Evolutionary conservation across 1,140 invertebrate genomes (phyloP).

Genomic region (Phthorimaea operculella): DNA sequence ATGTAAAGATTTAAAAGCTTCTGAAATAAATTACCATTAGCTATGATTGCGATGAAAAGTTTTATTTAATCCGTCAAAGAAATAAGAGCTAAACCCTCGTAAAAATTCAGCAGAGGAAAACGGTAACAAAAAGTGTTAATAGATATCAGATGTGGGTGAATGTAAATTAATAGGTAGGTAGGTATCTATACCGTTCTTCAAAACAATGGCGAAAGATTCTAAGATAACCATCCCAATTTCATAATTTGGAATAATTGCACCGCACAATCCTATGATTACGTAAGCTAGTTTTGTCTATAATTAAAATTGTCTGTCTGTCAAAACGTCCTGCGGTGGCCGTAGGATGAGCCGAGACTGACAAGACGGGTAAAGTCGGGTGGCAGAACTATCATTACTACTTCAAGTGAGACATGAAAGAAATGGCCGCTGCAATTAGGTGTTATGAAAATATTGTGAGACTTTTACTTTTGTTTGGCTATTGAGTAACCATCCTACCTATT

Average conservation of each 20-base stretch:
- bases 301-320: constrained; percentile 53
- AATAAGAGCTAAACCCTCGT: no score
- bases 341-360: constrained; percentile 32
- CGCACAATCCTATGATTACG: constrained; percentile 15
- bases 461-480: constrained; percentile 16
- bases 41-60: no score
- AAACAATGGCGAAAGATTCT: no score
- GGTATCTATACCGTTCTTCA: no score
- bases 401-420: constrained; percentile 7
- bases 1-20: no score
- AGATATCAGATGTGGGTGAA: no score
- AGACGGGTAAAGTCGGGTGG: constrained; percentile 19
- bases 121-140: no score
- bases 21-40: no score
- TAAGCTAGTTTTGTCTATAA: constrained; percentile 33
- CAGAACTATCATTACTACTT: constrained; percentile 42
- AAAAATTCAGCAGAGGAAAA: no score
- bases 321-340: constrained; percentile 50
- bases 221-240: neutral
- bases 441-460: constrained; percentile 30
- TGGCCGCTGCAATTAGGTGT: constrained; percentile 26
- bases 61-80: no score
- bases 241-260: neutral
- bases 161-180: no score
- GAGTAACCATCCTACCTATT: neutral